These are phyloP conservation scores for Drosophila willistoni DNA, from an alignment of 1,140 invertebrate species.

Conservation along the genomic window DNA sequence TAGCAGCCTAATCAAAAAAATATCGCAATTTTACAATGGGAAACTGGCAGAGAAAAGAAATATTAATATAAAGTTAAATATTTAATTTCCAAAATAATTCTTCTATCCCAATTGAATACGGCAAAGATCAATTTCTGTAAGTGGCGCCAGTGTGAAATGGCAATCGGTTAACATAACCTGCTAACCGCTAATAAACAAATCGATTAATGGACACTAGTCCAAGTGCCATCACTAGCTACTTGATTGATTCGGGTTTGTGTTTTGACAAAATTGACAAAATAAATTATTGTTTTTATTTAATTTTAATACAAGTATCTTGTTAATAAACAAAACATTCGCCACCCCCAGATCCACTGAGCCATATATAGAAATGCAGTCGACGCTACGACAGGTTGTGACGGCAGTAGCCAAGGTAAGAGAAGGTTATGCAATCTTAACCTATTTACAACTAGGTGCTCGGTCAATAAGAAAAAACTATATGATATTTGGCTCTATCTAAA, in stretches of 20 bases:
- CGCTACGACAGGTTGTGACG: slow-evolving; percentile 63
- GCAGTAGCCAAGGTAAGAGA: slow-evolving; percentile 69
- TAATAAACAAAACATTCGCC: slow-evolving; percentile 24
- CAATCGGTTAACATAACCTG: no score
- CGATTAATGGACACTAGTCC: no score
- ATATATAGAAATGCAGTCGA: slow-evolving; percentile 65
- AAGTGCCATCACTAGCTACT: neutral
- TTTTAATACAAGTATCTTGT: slow-evolving; percentile 37
- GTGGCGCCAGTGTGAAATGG: no score
- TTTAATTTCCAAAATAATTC: no score
- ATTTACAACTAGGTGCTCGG: slow-evolving; percentile 38
- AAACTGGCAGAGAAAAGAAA: no score
- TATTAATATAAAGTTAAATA: no score
- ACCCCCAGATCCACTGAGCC: slow-evolving; percentile 33
- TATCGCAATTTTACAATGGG: no score
- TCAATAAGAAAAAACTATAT: slow-evolving; percentile 1
- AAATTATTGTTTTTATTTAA: slow-evolving; percentile 16
- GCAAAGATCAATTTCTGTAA: no score
- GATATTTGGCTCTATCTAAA: neutral
- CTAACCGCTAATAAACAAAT: no score
- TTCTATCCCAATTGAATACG: no score
- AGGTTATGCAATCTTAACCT: slow-evolving; percentile 82
- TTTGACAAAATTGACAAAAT: slow-evolving; percentile 8
- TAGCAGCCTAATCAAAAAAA: no score
- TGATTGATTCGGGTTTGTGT: slow-evolving; percentile 17